phyloP scores from a whole-genome alignment of 2,888 invertebrate genomes.

The Theretra japonica region DNA sequence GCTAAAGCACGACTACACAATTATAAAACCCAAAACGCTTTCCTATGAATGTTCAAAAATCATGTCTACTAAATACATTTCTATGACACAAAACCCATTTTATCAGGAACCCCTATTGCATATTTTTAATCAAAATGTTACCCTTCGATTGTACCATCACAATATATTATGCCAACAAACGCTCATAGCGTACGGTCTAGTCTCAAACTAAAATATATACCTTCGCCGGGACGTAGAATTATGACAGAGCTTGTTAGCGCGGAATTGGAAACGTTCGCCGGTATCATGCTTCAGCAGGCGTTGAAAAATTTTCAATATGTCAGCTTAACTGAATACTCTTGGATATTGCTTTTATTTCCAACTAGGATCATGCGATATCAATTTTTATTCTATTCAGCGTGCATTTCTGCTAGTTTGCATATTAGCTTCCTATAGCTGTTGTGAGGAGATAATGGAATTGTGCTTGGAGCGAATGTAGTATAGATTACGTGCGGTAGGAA shows the following conservation, averaged over 20 bases:
- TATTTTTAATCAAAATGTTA: too few species aligned
- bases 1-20: too few species aligned
- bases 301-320: constrained; percentile 48
- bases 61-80: too few species aligned
- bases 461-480: background rate
- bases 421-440: constrained; percentile 3
- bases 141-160: too few species aligned
- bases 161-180: background rate
- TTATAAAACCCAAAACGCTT: too few species aligned
- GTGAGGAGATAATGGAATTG: background rate
- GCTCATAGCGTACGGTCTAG: background rate
- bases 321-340: constrained; percentile 40
- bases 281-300: constrained; percentile 38
- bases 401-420: background rate
- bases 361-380: constrained; percentile 36
- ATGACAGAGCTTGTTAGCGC: constrained; percentile 19
- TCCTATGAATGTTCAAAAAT: too few species aligned
- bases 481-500: background rate
- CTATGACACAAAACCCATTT: too few species aligned
- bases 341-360: constrained; percentile 42
- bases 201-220: background rate
- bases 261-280: constrained; percentile 30
- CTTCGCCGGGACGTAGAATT: background rate
- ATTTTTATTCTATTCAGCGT: constrained; percentile 38
- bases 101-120: too few species aligned